phyloP scores from a whole-genome alignment of 2,113 vertebrate genomes.

The Trichechus manatus region DNA sequence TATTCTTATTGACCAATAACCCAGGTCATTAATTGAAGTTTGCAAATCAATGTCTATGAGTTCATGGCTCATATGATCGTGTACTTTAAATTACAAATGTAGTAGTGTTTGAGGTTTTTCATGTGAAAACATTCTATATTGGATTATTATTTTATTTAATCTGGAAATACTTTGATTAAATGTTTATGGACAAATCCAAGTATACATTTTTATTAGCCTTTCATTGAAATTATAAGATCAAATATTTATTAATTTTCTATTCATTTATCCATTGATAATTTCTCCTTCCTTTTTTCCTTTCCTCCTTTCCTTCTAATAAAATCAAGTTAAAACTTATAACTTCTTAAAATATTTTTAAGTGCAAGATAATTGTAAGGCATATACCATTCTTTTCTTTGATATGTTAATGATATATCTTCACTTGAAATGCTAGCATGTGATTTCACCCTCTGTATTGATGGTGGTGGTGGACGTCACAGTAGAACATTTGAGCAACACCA shows the following conservation, averaged over 20 bases:
- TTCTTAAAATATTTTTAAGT: background rate
- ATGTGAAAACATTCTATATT: background rate
- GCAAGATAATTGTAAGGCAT: background rate
- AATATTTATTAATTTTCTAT: conserved; percentile 4
- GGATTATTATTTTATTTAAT: conserved; percentile 37
- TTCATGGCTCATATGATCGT: conserved; percentile 19
- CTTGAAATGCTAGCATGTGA: background rate
- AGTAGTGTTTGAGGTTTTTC: background rate
- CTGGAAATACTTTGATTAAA: background rate
- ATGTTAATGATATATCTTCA: background rate
- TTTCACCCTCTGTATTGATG: background rate
- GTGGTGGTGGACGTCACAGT: background rate
- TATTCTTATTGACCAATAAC: conserved; percentile 72
- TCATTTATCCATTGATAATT: conserved; percentile 37
- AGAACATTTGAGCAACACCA: background rate
- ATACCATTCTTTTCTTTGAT: background rate
- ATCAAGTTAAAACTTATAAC: background rate
- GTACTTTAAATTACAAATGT: conserved; percentile 68
- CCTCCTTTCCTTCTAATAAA: background rate
- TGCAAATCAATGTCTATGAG: conserved; percentile 69
- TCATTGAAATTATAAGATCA: conserved; percentile 34
- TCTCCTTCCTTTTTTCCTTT: background rate
- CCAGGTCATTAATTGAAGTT: conserved; percentile 74
- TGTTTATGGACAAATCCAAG: background rate
- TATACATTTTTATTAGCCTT: background rate